Base-by-base conservation (phyloP, 1,140 invertebrate genomes). In the Uloborus diversus region DNA sequence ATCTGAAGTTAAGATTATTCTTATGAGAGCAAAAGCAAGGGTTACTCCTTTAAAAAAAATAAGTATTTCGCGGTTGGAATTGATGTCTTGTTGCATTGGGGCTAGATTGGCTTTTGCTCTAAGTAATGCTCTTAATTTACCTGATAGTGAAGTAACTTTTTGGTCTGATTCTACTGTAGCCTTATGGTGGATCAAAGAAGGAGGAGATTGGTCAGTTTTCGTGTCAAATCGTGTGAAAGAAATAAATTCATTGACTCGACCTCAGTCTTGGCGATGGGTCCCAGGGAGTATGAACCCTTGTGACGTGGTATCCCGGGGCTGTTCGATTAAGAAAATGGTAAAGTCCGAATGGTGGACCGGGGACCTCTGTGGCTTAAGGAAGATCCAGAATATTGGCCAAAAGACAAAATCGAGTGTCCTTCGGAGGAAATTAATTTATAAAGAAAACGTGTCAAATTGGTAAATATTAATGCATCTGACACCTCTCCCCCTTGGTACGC, bases 201-300 rank as follows among this genome's bases (percentile, higher is more conserved):
- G 49, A 47, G 47, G 69, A 35, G 7, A 23, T 14, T 61, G 65
- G 65, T 66, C 53, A 30, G 51, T 69, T 3, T 79, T 79, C 30
- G 64, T 79, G 17, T 7, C n/a, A 51, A 68, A 68, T 32, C 37
- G 64, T 56, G 25, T 79, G 37, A 32, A n/a, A 2, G 51, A 59
- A 23, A 53, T 71, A 13, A 35, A 33, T 37, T 51, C 64, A 56
- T 23, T 65, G n/a, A 59, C 13, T 27, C 25, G 4, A 27, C 4
- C 25, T 3, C 23, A 51, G 20, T 11, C 13, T 51, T 51, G 49
- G n/a, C 20, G 13, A 11, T 20, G 20, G 13, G 20, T 5, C 20
- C n/a, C 49, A 51, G 20, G 13, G 13, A 20, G 20, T 20, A 5
- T n/a, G 49, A 51, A 51, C 20, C 49, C 49, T n/a, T 11, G 13